phyloP scores from a whole-genome alignment of 2,113 vertebrate genomes.

The Trochalopteron elliotii region DNA sequence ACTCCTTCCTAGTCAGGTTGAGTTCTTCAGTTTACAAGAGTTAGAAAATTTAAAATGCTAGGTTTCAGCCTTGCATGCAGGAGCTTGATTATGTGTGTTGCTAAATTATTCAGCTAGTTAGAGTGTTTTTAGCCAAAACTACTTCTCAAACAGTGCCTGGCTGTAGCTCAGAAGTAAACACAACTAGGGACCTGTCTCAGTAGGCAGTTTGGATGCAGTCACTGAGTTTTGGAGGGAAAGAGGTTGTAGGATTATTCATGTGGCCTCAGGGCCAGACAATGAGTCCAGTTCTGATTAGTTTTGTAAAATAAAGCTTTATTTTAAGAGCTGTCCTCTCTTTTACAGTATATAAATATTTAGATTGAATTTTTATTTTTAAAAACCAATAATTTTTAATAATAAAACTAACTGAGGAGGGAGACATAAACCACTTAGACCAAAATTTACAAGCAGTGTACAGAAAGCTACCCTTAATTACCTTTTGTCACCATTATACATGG shows the following conservation, averaged over 20 bases:
- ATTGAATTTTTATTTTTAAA: not conserved
- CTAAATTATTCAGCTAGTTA: not conserved
- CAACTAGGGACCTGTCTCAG: not conserved
- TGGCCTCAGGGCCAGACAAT: not conserved
- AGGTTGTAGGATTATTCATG: not conserved
- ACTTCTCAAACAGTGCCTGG: not conserved
- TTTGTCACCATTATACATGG: not conserved
- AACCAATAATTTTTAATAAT: not conserved
- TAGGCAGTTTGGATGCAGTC: not conserved
- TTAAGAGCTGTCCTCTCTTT: not conserved
- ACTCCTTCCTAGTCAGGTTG: not conserved
- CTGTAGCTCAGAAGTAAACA: not conserved
- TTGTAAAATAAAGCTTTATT: not conserved
- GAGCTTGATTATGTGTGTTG: not conserved
- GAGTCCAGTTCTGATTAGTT: not conserved
- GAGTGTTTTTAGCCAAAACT: not conserved
- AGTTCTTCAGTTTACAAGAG: not conserved
- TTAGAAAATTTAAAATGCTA: not conserved
- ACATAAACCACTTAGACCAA: not conserved
- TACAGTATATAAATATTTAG: not conserved
- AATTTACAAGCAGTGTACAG: not conserved
- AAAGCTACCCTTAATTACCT: slow-evolving; percentile 11
- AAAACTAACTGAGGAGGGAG: not conserved
- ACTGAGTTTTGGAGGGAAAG: not conserved
- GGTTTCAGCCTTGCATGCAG: not conserved